These are phyloP conservation scores for Xiphophorus birchmanni DNA, from an alignment of 2,797 vertebrate genomes.

Conservation along the genomic window DNA sequence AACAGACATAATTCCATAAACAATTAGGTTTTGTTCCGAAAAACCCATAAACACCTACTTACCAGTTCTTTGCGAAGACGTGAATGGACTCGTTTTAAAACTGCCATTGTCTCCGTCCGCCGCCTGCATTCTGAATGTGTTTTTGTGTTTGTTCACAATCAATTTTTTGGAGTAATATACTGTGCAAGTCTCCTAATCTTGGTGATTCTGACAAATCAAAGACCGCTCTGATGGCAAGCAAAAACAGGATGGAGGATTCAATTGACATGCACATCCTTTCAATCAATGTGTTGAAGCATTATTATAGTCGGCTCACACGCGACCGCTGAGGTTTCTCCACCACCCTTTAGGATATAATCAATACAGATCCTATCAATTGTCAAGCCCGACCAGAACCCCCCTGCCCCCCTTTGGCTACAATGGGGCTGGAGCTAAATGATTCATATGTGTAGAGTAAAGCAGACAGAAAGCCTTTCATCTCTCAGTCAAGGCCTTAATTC, in stretches of 20 bases:
- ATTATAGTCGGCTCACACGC: constrained; percentile 64
- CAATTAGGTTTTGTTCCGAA: not conserved
- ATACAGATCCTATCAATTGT: constrained; percentile 59
- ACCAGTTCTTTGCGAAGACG: not conserved
- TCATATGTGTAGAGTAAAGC: constrained; percentile 28
- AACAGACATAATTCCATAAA: not conserved
- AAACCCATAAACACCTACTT: not conserved
- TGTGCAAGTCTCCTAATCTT: constrained; percentile 1
- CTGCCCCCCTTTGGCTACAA: constrained; percentile 18
- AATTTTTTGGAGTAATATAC: constrained; percentile 27
- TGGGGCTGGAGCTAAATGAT: constrained; percentile 53
- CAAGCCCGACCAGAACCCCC: constrained; percentile 2
- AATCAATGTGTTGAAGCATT: constrained; percentile 73
- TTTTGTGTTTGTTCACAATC: constrained; percentile 7
- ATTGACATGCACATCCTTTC: constrained; percentile 63
- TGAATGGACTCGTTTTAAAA: not conserved
- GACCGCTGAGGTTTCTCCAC: constrained; percentile 19
- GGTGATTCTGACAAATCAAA: constrained; percentile 46
- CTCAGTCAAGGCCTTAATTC: constrained; percentile 24
- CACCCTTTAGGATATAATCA: constrained; percentile 61
- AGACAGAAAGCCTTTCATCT: constrained; percentile 3
- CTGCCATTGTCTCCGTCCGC: not conserved
- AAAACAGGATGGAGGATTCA: constrained; percentile 64
- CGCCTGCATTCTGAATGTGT: not conserved
- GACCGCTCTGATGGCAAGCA: constrained; percentile 40